These are phyloP conservation scores for Melopsittacus undulatus DNA, from an alignment of 2,797 vertebrate species.

Conservation along the genomic window DNA sequence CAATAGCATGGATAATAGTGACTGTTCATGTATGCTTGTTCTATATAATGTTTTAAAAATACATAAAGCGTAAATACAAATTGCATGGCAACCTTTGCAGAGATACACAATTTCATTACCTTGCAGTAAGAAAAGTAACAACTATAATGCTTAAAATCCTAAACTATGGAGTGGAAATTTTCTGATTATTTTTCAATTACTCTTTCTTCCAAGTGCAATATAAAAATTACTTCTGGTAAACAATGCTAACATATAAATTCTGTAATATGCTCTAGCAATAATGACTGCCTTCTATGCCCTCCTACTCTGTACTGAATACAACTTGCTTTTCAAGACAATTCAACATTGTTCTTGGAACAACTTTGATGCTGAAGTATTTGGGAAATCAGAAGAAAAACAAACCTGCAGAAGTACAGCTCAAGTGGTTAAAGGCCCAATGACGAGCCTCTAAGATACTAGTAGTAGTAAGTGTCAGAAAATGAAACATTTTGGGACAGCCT, in stretches of 20 bases:
- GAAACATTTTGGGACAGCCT: not conserved
- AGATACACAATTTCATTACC: not conserved
- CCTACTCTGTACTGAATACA: not conserved
- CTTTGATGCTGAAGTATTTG: not conserved
- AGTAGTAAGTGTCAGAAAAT: not conserved
- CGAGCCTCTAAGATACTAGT: not conserved
- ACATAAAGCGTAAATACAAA: not conserved
- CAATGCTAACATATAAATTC: not conserved
- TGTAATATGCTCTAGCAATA: not conserved
- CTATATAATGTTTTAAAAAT: not conserved
- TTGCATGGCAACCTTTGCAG: not conserved
- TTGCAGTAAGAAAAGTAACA: not conserved
- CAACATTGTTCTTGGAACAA: not conserved
- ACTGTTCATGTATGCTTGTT: not conserved
- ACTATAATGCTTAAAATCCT: not conserved
- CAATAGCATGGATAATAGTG: not conserved
- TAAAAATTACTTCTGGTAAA: not conserved
- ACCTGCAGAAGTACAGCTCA: not conserved
- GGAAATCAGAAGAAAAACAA: not conserved
- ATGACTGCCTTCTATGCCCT: not conserved
- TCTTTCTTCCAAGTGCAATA: not conserved
- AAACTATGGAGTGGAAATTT: not conserved
- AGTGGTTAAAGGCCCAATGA: not conserved
- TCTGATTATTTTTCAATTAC: not conserved
- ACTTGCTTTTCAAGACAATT: not conserved